phyloP scores from a whole-genome alignment of 2,888 invertebrate species.

The Thymelicus lineola region DNA sequence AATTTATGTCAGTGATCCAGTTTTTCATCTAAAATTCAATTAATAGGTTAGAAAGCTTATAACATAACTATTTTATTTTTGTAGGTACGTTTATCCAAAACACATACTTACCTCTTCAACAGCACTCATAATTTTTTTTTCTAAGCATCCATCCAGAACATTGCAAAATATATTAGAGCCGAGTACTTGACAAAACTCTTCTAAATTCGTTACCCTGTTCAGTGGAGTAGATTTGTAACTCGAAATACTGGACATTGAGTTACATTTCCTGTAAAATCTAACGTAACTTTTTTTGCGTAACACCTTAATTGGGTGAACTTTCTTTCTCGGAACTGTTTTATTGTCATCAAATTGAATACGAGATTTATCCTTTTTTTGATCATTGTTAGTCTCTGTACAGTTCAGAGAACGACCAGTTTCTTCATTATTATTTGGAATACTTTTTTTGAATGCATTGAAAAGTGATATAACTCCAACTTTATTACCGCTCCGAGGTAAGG shows the following conservation, averaged over 20 bases:
- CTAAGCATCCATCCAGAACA: conserved; percentile 59
- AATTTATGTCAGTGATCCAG: conserved; percentile 68
- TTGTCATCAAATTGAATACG: conserved; percentile 3
- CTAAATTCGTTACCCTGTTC: conserved; percentile 62
- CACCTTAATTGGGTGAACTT: conserved; percentile 38
- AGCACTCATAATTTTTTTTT: conserved; percentile 60
- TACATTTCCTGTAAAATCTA: conserved; percentile 66
- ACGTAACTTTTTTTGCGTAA: conserved; percentile 51
- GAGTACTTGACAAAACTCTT: conserved; percentile 70
- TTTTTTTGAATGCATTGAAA: conserved; percentile 24
- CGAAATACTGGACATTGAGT: conserved; percentile 60
- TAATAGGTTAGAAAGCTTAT: no score
- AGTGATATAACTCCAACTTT: conserved; percentile 18
- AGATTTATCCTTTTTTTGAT: neutral
- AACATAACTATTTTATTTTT: neutral
- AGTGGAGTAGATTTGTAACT: conserved; percentile 53
- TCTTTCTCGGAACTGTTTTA: conserved; percentile 29
- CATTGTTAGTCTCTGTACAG: neutral
- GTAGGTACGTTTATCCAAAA: neutral
- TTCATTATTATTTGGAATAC: neutral
- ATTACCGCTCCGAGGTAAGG: neutral
- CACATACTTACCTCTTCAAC: conserved; percentile 59
- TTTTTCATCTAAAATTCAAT: conserved; percentile 63
- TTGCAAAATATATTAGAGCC: conserved; percentile 60
- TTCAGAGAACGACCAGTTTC: neutral